These are phyloP conservation scores for Machaerirhynchus nigripectus DNA, from an alignment of 2,113 vertebrate genomes.

Conservation along the genomic window DNA sequence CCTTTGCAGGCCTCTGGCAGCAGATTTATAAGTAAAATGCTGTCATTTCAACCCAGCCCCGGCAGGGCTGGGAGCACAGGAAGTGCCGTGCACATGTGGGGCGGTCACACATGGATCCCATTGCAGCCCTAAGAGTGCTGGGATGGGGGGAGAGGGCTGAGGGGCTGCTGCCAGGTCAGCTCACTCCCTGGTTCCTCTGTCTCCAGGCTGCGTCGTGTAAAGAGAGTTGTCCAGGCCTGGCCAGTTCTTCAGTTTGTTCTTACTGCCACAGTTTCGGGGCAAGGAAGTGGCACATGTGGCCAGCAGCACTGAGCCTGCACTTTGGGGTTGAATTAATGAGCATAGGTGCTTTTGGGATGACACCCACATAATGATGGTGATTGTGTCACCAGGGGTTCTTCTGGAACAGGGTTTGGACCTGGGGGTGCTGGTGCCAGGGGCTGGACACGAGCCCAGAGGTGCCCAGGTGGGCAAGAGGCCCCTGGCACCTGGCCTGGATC, in stretches of 20 bases:
- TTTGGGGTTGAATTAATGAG: neutral
- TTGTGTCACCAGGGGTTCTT: neutral
- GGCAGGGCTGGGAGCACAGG: neutral
- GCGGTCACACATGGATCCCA: constrained; percentile 2
- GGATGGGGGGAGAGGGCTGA: neutral
- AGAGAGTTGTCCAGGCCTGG: neutral
- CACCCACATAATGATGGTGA: neutral
- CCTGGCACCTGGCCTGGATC: neutral
- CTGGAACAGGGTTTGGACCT: neutral
- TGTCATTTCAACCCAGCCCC: neutral
- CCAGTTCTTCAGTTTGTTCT: neutral
- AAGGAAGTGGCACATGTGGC: accelerated
- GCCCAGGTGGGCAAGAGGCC: neutral
- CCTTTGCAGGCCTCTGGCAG: neutral
- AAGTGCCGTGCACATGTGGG: neutral
- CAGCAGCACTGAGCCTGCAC: neutral
- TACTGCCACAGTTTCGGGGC: neutral
- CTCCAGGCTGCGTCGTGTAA: neutral
- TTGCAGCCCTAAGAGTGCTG: neutral
- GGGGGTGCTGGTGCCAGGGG: neutral
- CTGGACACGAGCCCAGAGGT: neutral
- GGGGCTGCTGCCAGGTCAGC: neutral
- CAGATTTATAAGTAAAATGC: constrained; percentile 5
- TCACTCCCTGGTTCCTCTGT: neutral
- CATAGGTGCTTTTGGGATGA: neutral